Base-by-base conservation (phyloP, 2,113 vertebrate species). In the Cololabis saira region DNA sequence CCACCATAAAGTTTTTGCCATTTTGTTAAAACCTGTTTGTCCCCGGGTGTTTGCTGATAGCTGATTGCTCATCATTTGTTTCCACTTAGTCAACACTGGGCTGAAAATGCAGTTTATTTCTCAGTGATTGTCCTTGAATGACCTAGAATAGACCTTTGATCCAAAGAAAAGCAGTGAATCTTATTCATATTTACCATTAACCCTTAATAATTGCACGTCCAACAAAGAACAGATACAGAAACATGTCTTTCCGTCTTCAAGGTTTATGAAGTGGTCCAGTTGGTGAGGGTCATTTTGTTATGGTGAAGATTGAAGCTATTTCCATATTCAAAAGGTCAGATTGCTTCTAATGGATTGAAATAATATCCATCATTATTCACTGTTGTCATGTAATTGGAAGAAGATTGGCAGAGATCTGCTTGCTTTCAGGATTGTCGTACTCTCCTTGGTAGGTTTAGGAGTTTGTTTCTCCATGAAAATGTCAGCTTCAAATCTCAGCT, bases 221-320 rank as follows among this genome's bases (percentile, higher is more conserved):
- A n/a, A n/a, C n/a, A n/a, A n/a, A n/a, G n/a, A n/a, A n/a, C n/a
- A n/a, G n/a, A n/a, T 37, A 3, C 33, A 37, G 33, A 7, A 3
- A 37, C 33, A 37, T 37, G 5, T 37, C 10, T 4, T 37, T 37
- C 10, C 6, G 6, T 37, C 33, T 37, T 37, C 33, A 37, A 37
- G 6, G 33, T 37, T 37, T 37, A 37, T 37, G 33, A 37, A 37
- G 33, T 37, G 33, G 5, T 37, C 33, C 33, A 59, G 21, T 21
- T 18, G 21, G 21, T 60, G 57, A 78, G 56, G 76, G 66, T 53
- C 57, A 71, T 71, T 42, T 37, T 66, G 51, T 55, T 56, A 58
- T 53, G 52, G 18, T 7, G 19, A 59, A 73, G 66, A 72, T 66
- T 48, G 10, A 64, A 67, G 62, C 37, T 10, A 13, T 55, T 76